Conservation (phyloP, 2,113 vertebrate genomes). For the Athene noctua region DNA sequence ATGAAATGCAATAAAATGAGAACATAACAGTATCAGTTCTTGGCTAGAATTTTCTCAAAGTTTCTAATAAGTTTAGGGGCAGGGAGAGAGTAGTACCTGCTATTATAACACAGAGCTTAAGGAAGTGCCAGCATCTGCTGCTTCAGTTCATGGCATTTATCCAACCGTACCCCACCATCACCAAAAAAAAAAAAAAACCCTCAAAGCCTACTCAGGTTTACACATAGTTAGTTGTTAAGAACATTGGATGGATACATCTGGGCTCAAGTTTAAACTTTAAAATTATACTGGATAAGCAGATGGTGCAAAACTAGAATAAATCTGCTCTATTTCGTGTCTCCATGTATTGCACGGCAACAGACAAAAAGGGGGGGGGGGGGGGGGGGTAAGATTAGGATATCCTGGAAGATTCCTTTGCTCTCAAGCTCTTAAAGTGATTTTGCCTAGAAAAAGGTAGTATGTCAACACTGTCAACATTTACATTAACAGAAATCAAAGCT, state of each 20-base stretch:
- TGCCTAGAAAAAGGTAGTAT: not conserved
- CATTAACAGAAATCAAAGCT: not conserved
- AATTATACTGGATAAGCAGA: constrained; percentile 23
- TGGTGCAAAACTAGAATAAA: constrained; percentile 1
- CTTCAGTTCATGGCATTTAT: not conserved
- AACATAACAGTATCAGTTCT: not conserved
- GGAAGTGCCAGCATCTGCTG: not conserved
- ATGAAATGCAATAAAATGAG: not conserved
- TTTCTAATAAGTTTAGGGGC: not conserved
- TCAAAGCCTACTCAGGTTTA: not conserved
- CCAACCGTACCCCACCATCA: not conserved
- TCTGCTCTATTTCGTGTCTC: not conserved
- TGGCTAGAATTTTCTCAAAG: not conserved
- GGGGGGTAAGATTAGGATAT: not conserved
- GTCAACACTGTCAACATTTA: not conserved
- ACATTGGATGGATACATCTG: not conserved
- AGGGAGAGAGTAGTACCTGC: not conserved
- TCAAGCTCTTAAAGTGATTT: not conserved
- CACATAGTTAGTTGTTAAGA: not conserved
- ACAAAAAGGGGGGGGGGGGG: not conserved
- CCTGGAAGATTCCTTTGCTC: not conserved
- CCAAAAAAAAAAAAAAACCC: not conserved
- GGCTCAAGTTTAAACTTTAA: constrained; percentile 2
- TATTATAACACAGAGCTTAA: not conserved
- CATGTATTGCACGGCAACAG: not conserved